Conservation (phyloP, 35 echinoderm and acorn worm genomes). For the Apostichopus japonicus region DNA sequence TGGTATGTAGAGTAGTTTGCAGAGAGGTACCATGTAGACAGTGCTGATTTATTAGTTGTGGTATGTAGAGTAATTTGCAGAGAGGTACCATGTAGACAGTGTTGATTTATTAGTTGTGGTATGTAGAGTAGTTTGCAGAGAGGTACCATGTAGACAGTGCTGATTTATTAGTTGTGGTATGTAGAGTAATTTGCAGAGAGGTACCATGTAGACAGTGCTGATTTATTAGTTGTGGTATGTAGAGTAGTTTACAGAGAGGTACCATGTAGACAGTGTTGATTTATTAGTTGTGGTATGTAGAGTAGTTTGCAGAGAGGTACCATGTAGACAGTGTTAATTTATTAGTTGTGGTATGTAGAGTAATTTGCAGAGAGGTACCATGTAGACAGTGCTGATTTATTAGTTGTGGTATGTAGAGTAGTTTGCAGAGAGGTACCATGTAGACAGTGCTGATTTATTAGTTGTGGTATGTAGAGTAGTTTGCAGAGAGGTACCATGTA, state of each 20-base stretch:
- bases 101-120: not conserved
- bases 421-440: not conserved
- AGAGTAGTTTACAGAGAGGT: no score
- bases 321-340: not conserved
- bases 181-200: not conserved
- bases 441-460: not conserved
- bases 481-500: not conserved
- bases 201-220: not conserved
- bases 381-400: not conserved
- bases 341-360: no score
- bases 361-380: no score
- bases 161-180: not conserved
- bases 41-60: not conserved
- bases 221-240: no score
- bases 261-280: not conserved
- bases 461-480: no score
- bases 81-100: not conserved
- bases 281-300: not conserved
- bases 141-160: not conserved
- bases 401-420: conserved; percentile 12
- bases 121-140: no score
- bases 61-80: not conserved
- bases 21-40: not conserved
- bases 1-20: no score
- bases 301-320: not conserved